These are phyloP conservation scores for Nylanderia fulva DNA, from an alignment of 1,140 invertebrate genomes.

Conservation along the genomic window DNA sequence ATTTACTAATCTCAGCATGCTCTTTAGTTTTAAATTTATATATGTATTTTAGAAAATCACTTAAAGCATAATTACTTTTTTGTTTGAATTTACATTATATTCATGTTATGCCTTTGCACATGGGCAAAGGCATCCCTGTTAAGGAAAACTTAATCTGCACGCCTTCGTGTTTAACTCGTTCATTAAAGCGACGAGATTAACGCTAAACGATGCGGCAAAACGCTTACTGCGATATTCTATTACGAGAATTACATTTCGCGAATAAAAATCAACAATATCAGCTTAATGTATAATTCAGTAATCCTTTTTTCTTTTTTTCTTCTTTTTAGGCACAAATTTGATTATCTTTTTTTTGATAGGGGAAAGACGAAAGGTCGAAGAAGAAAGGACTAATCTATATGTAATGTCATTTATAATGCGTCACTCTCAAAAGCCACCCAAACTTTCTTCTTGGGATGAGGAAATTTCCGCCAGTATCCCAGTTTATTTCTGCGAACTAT, in stretches of 20 bases:
- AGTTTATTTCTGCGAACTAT: constrained; percentile 15
- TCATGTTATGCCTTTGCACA: background rate
- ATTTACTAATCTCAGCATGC: background rate
- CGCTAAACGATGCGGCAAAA: background rate
- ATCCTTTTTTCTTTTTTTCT: too few relatives aligned
- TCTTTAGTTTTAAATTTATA: background rate
- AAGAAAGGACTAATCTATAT: background rate
- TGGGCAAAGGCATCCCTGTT: background rate
- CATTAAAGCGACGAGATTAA: constrained; percentile 27
- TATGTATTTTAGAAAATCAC: constrained; percentile 5
- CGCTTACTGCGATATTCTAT: background rate
- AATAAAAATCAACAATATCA: constrained; percentile 22
- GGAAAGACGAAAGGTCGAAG: background rate
- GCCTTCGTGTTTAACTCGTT: background rate
- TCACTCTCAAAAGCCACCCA: background rate
- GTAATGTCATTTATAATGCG: too few relatives aligned
- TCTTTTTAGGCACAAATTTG: background rate
- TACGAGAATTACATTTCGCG: constrained; percentile 6
- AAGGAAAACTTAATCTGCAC: background rate
- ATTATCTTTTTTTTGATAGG: background rate
- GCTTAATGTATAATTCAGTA: too few relatives aligned
- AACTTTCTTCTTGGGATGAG: constrained; percentile 20
- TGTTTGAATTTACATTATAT: background rate
- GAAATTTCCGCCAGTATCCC: background rate
- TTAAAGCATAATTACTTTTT: background rate